A percentile compares a stretch with the other conserved stretches of the same genome.
phyloP scores from a whole-genome alignment of 2,113 vertebrate species.

The Gambusia affinis region DNA sequence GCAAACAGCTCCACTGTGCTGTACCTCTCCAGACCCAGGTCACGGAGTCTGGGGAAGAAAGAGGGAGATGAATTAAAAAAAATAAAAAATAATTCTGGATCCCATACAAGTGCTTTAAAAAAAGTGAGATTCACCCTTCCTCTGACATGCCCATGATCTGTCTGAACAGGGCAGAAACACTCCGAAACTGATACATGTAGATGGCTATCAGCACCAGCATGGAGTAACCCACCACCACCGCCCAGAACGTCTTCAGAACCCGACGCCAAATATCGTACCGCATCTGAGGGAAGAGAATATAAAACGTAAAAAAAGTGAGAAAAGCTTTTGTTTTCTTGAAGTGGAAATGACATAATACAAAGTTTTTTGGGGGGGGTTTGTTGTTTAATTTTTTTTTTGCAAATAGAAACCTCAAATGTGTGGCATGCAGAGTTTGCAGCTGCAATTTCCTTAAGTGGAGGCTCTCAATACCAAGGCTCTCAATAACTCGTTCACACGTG shows the following conservation, averaged over 20 bases:
- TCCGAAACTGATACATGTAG: slow-evolving; percentile 84
- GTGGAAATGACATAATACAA: too few relatives aligned
- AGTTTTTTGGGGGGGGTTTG: neutral
- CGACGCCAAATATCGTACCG: slow-evolving; percentile 75
- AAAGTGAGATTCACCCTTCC: slow-evolving; percentile 73
- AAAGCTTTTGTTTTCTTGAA: neutral
- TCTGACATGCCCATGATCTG: slow-evolving; percentile 83
- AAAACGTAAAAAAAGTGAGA: neutral
- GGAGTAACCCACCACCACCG: slow-evolving; percentile 80
- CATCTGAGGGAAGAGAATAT: slow-evolving; percentile 48
- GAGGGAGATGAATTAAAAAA: neutral
- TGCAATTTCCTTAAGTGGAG: neutral
- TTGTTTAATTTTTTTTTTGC: too few relatives aligned
- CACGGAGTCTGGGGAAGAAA: slow-evolving; percentile 69
- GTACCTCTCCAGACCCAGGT: slow-evolving; percentile 79
- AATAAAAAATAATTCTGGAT: neutral
- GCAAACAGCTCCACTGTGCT: slow-evolving; percentile 76
- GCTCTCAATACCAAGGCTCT: neutral
- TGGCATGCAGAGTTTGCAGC: neutral
- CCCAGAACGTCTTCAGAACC: slow-evolving; percentile 80
- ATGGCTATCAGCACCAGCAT: slow-evolving; percentile 80
- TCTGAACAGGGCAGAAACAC: slow-evolving; percentile 78
- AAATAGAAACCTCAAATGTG: neutral
- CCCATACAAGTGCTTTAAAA: neutral
- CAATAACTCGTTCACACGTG: too few relatives aligned